These are phyloP conservation scores for Eupsittula cactorum DNA, from an alignment of 2,113 vertebrate species.

Conservation along the genomic window DNA sequence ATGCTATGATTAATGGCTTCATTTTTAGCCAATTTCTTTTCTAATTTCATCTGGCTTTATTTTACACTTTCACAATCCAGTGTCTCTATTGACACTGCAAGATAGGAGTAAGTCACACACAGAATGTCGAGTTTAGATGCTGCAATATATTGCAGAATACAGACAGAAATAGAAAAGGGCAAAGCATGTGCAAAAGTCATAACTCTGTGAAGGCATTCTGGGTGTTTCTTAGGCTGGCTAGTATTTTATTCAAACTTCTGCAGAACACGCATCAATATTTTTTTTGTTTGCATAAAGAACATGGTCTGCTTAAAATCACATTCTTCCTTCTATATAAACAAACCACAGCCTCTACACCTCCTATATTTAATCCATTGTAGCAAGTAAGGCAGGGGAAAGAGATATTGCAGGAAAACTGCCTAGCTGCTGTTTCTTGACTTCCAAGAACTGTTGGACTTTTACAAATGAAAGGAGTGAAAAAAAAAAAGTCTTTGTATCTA, in stretches of 20 bases:
- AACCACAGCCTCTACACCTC: neutral
- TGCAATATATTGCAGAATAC: slow-evolving; percentile 14
- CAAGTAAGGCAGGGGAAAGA: neutral
- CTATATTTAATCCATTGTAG: neutral
- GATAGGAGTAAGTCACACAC: slow-evolving; percentile 1
- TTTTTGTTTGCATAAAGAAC: neutral
- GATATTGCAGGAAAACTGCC: neutral
- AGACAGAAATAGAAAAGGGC: slow-evolving; percentile 44
- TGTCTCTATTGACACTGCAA: slow-evolving; percentile 20
- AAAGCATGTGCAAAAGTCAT: slow-evolving; percentile 37
- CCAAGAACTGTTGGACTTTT: slow-evolving; percentile 39
- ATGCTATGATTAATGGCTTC: neutral
- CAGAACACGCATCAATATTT: neutral
- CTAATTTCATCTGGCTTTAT: slow-evolving; percentile 15
- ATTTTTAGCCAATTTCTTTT: neutral
- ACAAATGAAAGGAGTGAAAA: neutral
- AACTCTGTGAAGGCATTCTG: neutral
- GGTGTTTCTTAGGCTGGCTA: neutral
- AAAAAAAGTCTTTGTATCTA: slow-evolving; percentile 35
- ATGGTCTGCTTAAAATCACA: neutral
- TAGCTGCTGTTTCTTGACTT: slow-evolving; percentile 38
- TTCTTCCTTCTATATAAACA: neutral
- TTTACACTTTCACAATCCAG: slow-evolving; percentile 30
- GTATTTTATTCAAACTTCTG: neutral
- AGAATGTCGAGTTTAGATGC: neutral